These are phyloP conservation scores for Melipona bicolor DNA, from an alignment of 2,888 invertebrate species.

Conservation along the genomic window DNA sequence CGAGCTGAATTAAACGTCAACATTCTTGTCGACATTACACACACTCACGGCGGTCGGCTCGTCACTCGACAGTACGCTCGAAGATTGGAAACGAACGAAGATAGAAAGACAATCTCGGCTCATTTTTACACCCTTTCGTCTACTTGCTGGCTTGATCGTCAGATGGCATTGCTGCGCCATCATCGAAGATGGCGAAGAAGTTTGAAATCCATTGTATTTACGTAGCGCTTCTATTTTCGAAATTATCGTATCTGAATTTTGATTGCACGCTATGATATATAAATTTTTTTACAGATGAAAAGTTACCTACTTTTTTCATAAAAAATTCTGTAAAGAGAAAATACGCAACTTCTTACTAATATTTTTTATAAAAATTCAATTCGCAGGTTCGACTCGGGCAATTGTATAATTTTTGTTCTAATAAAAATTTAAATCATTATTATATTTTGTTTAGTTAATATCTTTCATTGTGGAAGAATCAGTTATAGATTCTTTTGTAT, in stretches of 20 bases:
- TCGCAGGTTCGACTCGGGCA: too few relatives aligned
- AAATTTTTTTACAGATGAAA: not conserved
- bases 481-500: not conserved
- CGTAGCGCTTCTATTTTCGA: not conserved
- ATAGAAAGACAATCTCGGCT: slow-evolving; percentile 48
- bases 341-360: not conserved
- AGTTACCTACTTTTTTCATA: not conserved
- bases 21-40: slow-evolving; percentile 63
- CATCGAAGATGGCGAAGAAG: slow-evolving; percentile 23
- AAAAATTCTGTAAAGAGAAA: not conserved
- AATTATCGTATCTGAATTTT: not conserved
- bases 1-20: slow-evolving; percentile 67
- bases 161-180: slow-evolving; percentile 43
- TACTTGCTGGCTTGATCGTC: slow-evolving; percentile 22
- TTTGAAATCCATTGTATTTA: slow-evolving; percentile 17
- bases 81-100: slow-evolving; percentile 42
- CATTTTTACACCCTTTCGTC: slow-evolving; percentile 46
- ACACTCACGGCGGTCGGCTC: slow-evolving; percentile 48
- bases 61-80: slow-evolving; percentile 44
- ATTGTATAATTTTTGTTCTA: not conserved
- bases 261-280: not conserved
- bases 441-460: not conserved
- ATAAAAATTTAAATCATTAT: not conserved
- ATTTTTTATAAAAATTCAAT: not conserved
- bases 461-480: not conserved